These are phyloP conservation scores for Phrynocephalus forsythii DNA, from an alignment of 2,797 vertebrate genomes.

Conservation along the genomic window DNA sequence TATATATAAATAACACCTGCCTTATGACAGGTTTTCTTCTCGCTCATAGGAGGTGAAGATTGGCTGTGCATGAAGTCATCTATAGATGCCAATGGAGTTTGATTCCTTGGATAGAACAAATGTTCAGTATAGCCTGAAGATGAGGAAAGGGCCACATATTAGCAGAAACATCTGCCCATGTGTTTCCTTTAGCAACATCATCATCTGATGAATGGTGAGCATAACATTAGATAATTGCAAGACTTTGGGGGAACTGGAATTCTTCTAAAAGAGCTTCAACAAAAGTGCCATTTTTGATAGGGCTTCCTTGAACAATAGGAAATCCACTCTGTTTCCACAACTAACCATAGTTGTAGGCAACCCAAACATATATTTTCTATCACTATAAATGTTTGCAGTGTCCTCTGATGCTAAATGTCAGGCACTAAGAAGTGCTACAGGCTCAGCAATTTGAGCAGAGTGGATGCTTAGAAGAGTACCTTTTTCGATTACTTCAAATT, in stretches of 20 bases:
- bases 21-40: not conserved
- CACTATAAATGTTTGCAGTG: not conserved
- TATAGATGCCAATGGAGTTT: not conserved
- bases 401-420: not conserved
- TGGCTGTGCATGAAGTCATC: not conserved
- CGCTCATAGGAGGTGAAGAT: not conserved
- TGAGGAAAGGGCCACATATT: not conserved
- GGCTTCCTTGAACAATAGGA: not conserved
- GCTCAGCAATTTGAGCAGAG: not conserved
- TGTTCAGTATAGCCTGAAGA: not conserved
- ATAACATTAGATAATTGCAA: not conserved
- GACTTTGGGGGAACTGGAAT: not conserved
- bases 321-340: not conserved
- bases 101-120: not conserved
- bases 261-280: not conserved
- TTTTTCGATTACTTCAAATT: not conserved
- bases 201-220: not conserved
- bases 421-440: not conserved
- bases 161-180: not conserved
- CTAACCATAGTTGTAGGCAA: not conserved
- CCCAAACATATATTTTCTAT: not conserved
- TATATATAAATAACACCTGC: not conserved
- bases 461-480: not conserved
- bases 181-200: not conserved
- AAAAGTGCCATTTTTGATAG: not conserved